Base-by-base conservation (phyloP, 2,888 invertebrate genomes). In the Microdon myrmicae region DNA sequence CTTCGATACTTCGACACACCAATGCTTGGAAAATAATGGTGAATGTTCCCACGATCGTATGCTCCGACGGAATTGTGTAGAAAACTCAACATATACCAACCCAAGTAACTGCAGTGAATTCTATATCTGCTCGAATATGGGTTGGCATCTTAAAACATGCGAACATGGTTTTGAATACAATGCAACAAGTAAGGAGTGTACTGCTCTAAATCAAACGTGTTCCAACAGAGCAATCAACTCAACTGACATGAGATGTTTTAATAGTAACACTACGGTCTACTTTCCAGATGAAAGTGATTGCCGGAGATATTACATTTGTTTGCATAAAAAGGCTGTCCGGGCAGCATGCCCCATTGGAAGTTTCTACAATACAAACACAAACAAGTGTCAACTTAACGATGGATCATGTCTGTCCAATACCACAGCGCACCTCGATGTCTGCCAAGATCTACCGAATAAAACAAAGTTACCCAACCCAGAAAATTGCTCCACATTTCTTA, bases 401-500 rank as follows among this genome's bases (percentile, higher is more conserved):
- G 75, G 74, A 23, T 61, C 59, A 2, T 76, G 76, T 28, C 67
- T 59, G 1, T 35, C 66, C 0, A 53, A 58, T 1, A 54, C 67
- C 1, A 17, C 64, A 0, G 74, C 73, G 29, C 49, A 53, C 0
- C 68, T 68, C 10, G 61, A 48, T 4, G 49, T 44, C 0, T 64
- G 64, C 17, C 28, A 32, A 8, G 26, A 19, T 3, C 37, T 12
- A 3, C 8, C 28, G 5, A 72, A 72, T 16, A 70, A 61, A 2
- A 60, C 48, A 0, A 10, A 70, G 2, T 39, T 74, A 0, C 59
- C 68, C 0, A 70, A 75, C 60, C 68, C 70, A 0, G 35, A 54
- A 0, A 71, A 77, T 23, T 77, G 77, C 29, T 70, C 71, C 3
- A 68, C 72, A 1, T 77, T 71, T 53, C 76, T 72, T 53, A 70